Percentiles rank a stretch among this genome's conserved stretches.
Conservation (phyloP, 1,140 invertebrate genomes). For the Caenorhabditis elegans region WBcel235 BX284604.4:2849501-2850000, state of each 20-base stretch:
- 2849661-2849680: no score
- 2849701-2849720: no score
- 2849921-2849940: background rate
- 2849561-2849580: no score
- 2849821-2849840: no score
- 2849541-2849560: no score
- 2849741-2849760: background rate
- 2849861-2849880: background rate
- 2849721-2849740: background rate
- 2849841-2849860: background rate
- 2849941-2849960: background rate
- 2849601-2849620: background rate
- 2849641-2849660: no score
- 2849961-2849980: background rate
- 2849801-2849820: background rate
- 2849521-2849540: no score
- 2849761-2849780: background rate
- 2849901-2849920: background rate
- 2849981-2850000: no score
- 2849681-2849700: no score
- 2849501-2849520: no score
- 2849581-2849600: no score
- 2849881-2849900: background rate
- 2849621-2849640: no score
- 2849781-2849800: background rate